Evolutionary conservation across 1,140 invertebrate genomes (phyloP), one percentile per base, ranked within the genome.

Genomic region (Diorhabda elongata): DNA sequence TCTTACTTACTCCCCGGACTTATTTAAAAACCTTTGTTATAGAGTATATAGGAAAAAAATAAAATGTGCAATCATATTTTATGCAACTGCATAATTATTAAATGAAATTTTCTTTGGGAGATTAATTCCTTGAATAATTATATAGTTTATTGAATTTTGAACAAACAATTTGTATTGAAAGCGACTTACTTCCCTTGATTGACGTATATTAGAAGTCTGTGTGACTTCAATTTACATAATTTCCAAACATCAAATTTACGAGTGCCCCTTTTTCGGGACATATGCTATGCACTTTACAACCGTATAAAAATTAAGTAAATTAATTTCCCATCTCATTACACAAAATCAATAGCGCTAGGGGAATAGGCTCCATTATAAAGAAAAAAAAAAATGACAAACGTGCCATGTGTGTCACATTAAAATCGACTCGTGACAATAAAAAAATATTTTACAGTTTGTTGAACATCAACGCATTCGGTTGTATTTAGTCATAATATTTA

Each of bases 401-500:
- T 6, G 60, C 67, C 67, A 68, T 62, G 47, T 68, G 67, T 9
- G 43, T 8, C 43, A 61, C 67, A 61, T 45, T 57, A 57, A 47
- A 57, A 63, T 56, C 60, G 60, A 42, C 44, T 52, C 59, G 41
- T 62, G 59, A 63, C 59, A 62, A 61, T 61, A 11, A 68, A 68
- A 62, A 69, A 58, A 65, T 69, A 69, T 69, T 69, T 69, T 69
- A 69, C 68, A 69, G 62, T 67, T 45, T 61, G 60, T 44, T 45
- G 44, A 69, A 61, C 62, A 64, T 59, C 68, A 69, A 69, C 56
- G 68, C 47, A 58, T 44, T 69, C 68, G 57, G 61, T 69, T 64
- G 61, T 58, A 52, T 65, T 64, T 58, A 60, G 63, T 69, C 68
- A 69, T 69, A 69, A 69, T 69, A 69, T 69, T 69, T 69, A 69